Base-by-base conservation (phyloP, 2,113 vertebrate genomes). In the Euleptes europaea region DNA sequence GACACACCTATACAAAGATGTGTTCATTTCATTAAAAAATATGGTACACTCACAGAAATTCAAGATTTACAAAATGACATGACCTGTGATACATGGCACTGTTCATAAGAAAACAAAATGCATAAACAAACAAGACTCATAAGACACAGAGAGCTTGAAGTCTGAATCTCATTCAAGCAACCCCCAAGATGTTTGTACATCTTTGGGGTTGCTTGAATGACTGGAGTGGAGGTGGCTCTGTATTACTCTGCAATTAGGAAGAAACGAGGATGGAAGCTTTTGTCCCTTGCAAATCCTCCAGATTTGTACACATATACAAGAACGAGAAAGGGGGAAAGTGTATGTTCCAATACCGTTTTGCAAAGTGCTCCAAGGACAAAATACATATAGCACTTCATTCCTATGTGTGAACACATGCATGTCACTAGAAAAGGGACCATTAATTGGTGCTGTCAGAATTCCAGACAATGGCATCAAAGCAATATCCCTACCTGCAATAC, bases 401-500 rank as follows among this genome's bases (percentile, higher is more conserved):
- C 40, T 33, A 83, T 51, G 28, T 15, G 28, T 23, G 33, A 49
- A 75, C 19, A 63, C 15, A 33, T 40, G 35, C 8, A 40, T 75
- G 40, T 35, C 26, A 51, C 7, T 80, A 28, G 60, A 47, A 80
- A 44, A 47, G 26, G 1, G 9, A 33, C 31, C 0, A 85, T 15
- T 44, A 49, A 28, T 40, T 71, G 26, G 4, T 9, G 13, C 71
- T 67, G 12, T 5, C 17, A 54, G 40, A 38, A 71, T 47, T 78
- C 67, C 15, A 44, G 11, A 82, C 12, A 35, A 21, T 42, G 44
- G 15, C 40, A 57, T 42, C 10, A 69, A 69, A 69, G 66, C 31
- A 38, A 73, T 44, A 89, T 67, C 63, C 89, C 84, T 90, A 99
- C 99, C 98, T 99, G 99, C 73, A 99, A 89, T 15, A 98, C 95